phyloP scores from a whole-genome alignment of 1,140 invertebrate genomes.

The Drosophila sp. region DNA sequence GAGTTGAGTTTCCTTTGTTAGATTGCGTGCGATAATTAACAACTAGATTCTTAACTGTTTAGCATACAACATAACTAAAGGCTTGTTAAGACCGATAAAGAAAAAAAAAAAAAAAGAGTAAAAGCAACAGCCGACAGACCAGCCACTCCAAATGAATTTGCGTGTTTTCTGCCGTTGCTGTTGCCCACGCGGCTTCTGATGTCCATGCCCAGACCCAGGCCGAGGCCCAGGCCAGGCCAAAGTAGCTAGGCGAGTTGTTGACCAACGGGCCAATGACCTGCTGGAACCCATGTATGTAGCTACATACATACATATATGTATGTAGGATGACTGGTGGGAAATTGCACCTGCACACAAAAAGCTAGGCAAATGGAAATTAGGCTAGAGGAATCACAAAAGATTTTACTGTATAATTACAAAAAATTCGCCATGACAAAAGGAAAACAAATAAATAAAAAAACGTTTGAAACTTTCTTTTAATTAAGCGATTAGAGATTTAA shows the following conservation, averaged over 20 bases:
- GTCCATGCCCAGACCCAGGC: slow-evolving; percentile 1
- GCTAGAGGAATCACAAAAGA: slow-evolving; percentile 3
- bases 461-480: too few relatives aligned
- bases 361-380: background rate
- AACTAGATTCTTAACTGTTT: slow-evolving; percentile 69
- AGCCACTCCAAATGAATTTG: slow-evolving; percentile 60
- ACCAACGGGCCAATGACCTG: slow-evolving; percentile 6
- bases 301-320: background rate
- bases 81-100: slow-evolving; percentile 71
- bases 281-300: background rate
- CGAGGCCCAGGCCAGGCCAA: slow-evolving; percentile 6
- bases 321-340: slow-evolving; percentile 8
- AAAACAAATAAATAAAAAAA: slow-evolving; percentile 2
- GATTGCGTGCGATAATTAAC: slow-evolving; percentile 77
- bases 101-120: slow-evolving; percentile 36
- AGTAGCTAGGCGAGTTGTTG: background rate
- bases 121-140: slow-evolving; percentile 35
- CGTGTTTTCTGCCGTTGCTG: slow-evolving; percentile 46
- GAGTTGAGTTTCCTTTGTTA: slow-evolving; percentile 19
- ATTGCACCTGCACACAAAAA: background rate
- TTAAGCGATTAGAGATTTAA: too few relatives aligned
- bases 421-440: background rate
- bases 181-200: slow-evolving; percentile 36
- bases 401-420: background rate
- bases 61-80: slow-evolving; percentile 72